A percentile compares a stretch with the other conserved stretches of the same genome.
These are phyloP conservation scores for Oscheius sp. DNA, from an alignment of 2,888 invertebrate genomes.

Conservation along the genomic window DNA sequence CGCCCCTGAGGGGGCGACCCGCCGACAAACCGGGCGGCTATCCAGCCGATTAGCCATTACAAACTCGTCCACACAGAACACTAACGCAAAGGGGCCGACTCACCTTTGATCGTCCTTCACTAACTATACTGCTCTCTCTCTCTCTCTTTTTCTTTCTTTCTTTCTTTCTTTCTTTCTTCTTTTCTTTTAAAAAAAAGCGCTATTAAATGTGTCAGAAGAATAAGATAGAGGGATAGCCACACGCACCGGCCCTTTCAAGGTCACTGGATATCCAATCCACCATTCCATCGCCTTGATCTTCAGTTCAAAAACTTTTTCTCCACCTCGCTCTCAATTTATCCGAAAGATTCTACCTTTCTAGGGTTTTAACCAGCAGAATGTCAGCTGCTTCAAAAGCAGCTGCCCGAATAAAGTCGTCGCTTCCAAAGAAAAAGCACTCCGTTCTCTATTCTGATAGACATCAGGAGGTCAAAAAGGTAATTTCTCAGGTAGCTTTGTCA, in stretches of 20 bases:
- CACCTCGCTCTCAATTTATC: not conserved
- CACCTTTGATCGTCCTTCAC: not conserved
- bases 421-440: conserved; percentile 6
- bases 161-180: not conserved
- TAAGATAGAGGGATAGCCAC: too few species aligned
- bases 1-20: too few species aligned
- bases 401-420: not conserved
- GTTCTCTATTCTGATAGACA: conserved; percentile 25
- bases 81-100: not conserved
- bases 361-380: too few species aligned
- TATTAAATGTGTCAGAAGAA: not conserved
- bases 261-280: too few species aligned
- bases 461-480: conserved; percentile 18
- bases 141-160: not conserved
- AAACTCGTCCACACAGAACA: conserved; percentile 25
- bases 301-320: too few species aligned
- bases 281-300: too few species aligned
- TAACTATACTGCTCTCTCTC: not conserved
- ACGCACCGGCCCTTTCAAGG: too few species aligned
- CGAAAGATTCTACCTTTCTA: not conserved
- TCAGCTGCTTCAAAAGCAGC: conserved; percentile 24
- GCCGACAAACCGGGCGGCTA: too few species aligned
- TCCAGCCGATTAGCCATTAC: conserved; percentile 28
- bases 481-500: conserved; percentile 21
- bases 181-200: not conserved